A percentile compares a stretch with the other conserved stretches of the same genome.
Evolutionary conservation across 1,140 invertebrate genomes (phyloP).

Genomic region (Radopholus similis): DNA sequence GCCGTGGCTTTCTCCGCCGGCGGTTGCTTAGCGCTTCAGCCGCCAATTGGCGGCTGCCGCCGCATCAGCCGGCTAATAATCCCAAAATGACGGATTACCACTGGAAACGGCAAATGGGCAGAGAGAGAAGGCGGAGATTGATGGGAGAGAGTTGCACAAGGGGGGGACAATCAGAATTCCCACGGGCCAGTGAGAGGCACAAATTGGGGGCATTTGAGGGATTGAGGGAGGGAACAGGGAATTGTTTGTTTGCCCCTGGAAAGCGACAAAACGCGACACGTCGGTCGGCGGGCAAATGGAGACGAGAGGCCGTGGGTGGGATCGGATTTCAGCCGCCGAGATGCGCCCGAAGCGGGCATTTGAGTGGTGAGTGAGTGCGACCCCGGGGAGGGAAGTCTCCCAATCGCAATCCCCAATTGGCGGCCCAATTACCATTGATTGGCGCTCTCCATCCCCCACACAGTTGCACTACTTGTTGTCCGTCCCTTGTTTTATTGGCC

Average conservation of each 20-base stretch:
- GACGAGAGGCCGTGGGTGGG: neutral
- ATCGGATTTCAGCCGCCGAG: neutral
- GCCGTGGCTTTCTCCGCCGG: no score
- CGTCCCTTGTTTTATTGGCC: no score
- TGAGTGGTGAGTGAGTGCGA: no score
- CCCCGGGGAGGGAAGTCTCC: no score
- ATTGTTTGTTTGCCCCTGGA: no score
- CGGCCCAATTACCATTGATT: no score
- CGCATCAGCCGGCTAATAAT: neutral
- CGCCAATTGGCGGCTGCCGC: no score
- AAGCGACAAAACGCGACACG: neutral
- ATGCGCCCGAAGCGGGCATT: no score
- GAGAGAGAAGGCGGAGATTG: neutral
- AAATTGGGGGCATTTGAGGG: neutral
- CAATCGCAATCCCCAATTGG: no score
- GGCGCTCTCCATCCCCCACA: no score
- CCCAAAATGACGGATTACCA: neutral
- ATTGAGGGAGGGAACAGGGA: neutral
- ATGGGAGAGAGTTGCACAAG: neutral
- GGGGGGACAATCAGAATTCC: neutral
- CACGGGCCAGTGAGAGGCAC: neutral
- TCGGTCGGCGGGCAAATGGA: neutral
- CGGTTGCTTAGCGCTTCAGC: no score
- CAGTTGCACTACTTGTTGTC: no score
- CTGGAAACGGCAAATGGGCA: neutral